A percentile compares a stretch with the other conserved stretches of the same genome.
phyloP scores from a whole-genome alignment of 2,797 vertebrate genomes.

The Sorex maritimensis region DNA sequence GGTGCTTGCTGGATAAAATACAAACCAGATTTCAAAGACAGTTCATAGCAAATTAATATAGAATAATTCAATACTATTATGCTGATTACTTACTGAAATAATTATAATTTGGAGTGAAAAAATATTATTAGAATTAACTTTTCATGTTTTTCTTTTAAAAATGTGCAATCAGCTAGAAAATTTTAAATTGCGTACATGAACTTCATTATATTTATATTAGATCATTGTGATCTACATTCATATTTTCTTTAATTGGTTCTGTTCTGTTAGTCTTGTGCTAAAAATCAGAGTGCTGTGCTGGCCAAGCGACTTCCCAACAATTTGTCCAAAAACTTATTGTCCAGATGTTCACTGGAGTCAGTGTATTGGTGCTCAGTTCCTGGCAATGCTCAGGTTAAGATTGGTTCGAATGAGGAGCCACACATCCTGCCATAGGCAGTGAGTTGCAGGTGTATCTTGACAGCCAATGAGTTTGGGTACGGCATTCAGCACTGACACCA shows the following conservation, averaged over 20 bases:
- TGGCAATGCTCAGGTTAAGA: neutral
- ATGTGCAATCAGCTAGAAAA: neutral
- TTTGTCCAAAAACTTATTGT: slow-evolving; percentile 23
- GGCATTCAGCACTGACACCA: slow-evolving; percentile 37
- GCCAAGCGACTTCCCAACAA: neutral
- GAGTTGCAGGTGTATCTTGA: neutral
- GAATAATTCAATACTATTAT: slow-evolving; percentile 23
- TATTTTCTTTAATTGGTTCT: neutral
- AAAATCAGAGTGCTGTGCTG: neutral
- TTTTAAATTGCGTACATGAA: neutral
- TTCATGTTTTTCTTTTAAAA: neutral
- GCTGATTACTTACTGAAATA: slow-evolving; percentile 48
- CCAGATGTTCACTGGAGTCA: neutral
- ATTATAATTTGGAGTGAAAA: slow-evolving; percentile 25
- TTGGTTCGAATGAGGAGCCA: neutral
- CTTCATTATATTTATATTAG: slow-evolving; percentile 37
- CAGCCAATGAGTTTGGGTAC: neutral
- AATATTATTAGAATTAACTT: slow-evolving; percentile 27
- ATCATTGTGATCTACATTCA: neutral
- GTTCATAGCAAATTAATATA: neutral
- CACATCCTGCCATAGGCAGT: rapidly evolving
- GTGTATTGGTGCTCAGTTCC: neutral
- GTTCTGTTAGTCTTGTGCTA: slow-evolving; percentile 5
- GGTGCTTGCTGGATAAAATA: neutral
- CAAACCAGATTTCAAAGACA: neutral